phyloP scores from a whole-genome alignment of 2,113 vertebrate species.

The Monopterus albus region DNA sequence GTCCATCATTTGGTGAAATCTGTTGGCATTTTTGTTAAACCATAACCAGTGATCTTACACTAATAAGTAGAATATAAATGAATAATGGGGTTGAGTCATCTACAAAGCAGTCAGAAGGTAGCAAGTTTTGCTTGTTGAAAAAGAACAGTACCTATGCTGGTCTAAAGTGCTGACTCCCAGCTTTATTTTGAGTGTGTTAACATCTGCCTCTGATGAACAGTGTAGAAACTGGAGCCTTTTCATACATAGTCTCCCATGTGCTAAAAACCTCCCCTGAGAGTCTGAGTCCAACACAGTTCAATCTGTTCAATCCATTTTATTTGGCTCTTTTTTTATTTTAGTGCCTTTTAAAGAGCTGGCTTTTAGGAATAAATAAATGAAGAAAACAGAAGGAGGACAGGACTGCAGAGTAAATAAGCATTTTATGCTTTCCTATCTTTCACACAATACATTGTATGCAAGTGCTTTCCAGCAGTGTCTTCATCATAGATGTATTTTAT shows the following conservation, averaged over 20 bases:
- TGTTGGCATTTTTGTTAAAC: no score
- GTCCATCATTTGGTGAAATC: no score
- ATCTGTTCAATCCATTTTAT: no score
- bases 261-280: not conserved
- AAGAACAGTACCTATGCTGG: not conserved
- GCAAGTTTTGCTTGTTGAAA: not conserved
- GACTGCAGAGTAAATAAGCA: not conserved
- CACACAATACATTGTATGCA: not conserved
- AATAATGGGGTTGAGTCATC: not conserved
- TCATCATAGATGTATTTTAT: no score
- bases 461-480: not conserved
- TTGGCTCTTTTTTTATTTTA: not conserved
- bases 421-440: not conserved
- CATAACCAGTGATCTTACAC: not conserved
- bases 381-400: not conserved
- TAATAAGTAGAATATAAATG: no score
- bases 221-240: not conserved
- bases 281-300: not conserved
- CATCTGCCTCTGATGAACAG: no score
- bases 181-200: no score
- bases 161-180: not conserved
- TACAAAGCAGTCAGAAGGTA: not conserved
- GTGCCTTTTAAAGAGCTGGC: not conserved
- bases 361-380: not conserved
- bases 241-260: not conserved